phyloP scores from a whole-genome alignment of 2,888 invertebrate species.

The Lepidochrysops patricia region DNA sequence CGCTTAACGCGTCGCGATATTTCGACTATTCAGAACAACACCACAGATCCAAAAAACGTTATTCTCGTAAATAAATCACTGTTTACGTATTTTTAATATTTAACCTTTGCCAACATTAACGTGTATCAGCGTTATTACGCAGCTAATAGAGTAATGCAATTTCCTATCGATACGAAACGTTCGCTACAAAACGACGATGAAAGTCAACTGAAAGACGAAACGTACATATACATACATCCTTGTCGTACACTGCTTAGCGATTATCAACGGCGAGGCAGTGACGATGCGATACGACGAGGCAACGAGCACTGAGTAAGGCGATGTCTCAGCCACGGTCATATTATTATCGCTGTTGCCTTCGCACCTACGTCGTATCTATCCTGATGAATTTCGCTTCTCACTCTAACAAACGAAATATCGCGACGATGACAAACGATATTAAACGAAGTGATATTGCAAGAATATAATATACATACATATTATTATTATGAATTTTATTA shows the following conservation, averaged over 20 bases:
- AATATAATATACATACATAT: not conserved
- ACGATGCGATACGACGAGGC: slow-evolving; percentile 37
- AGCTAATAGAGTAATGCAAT: slow-evolving; percentile 60
- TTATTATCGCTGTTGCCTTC: slow-evolving; percentile 49
- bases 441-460: slow-evolving; percentile 41
- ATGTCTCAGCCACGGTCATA: slow-evolving; percentile 37
- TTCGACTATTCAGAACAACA: slow-evolving; percentile 26
- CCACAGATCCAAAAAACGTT: not conserved
- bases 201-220: slow-evolving; percentile 75
- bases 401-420: slow-evolving; percentile 49
- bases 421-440: slow-evolving; percentile 48
- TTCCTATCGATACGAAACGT: slow-evolving; percentile 71
- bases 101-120: slow-evolving; percentile 39
- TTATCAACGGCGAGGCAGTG: slow-evolving; percentile 50
- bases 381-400: slow-evolving; percentile 51
- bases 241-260: slow-evolving; percentile 62
- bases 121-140: slow-evolving; percentile 63
- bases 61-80: slow-evolving; percentile 14
- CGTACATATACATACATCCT: slow-evolving; percentile 72
- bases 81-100: slow-evolving; percentile 14
- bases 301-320: slow-evolving; percentile 35
- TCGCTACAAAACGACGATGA: slow-evolving; percentile 72
- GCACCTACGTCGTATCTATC: slow-evolving; percentile 49
- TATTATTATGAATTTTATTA: too few species aligned
- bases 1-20: slow-evolving; percentile 59